Conservation (phyloP, 2,888 invertebrate genomes). For the Drosophila kokeensis region DNA sequence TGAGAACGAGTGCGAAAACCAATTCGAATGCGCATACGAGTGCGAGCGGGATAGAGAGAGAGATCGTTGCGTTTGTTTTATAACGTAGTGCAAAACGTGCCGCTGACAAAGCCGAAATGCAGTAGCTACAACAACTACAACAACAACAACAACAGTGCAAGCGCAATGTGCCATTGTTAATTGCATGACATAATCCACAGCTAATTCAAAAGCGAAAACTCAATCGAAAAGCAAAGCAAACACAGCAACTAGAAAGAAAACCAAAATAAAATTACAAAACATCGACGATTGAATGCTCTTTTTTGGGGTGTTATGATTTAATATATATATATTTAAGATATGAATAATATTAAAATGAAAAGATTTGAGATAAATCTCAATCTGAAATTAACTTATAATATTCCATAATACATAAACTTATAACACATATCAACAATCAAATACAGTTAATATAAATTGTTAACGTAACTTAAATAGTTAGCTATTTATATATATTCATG, state of each 20-base stretch:
- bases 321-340: background rate
- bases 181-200: constrained; percentile 79
- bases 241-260: constrained; percentile 35
- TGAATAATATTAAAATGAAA: background rate
- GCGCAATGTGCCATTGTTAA: constrained; percentile 74
- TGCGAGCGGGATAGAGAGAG: constrained; percentile 4
- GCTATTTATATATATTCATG: background rate
- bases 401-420: rapidly evolving
- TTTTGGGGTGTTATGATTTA: background rate
- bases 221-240: constrained; percentile 58
- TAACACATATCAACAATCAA: no score
- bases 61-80: constrained; percentile 41
- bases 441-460: no score
- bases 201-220: constrained; percentile 76
- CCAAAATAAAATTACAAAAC: background rate
- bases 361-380: no score
- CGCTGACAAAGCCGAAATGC: constrained; percentile 65
- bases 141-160: constrained; percentile 42
- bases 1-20: constrained; percentile 49
- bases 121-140: constrained; percentile 42
- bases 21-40: constrained; percentile 29
- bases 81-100: constrained; percentile 62
- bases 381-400: no score
- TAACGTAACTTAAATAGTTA: background rate
- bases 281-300: constrained; percentile 21